These are phyloP conservation scores for Tonatia bakeri DNA, from an alignment of 2,113 vertebrate genomes.

Conservation along the genomic window DNA sequence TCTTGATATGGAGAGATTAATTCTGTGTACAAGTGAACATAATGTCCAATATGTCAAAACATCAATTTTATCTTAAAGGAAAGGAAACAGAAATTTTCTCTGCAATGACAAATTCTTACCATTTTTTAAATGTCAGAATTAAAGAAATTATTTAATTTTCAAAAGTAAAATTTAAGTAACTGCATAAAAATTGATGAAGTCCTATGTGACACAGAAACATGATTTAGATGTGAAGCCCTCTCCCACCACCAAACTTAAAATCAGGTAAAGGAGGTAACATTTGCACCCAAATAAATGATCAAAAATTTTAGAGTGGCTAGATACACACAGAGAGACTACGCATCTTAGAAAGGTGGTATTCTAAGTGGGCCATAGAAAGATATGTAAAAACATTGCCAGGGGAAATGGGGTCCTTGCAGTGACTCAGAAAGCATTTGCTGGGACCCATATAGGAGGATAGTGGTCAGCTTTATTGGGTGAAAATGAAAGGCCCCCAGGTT, in stretches of 20 bases:
- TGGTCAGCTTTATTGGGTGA: background rate
- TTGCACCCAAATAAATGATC: background rate
- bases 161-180: background rate
- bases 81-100: background rate
- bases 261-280: background rate
- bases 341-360: background rate
- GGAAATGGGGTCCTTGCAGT: background rate
- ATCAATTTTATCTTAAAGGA: slow-evolving; percentile 24
- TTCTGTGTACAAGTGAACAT: background rate
- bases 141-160: slow-evolving; percentile 3
- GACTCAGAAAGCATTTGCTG: background rate
- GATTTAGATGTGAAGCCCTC: background rate
- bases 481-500: background rate
- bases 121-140: background rate
- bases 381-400: background rate
- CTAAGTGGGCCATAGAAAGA: background rate
- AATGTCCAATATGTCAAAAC: background rate
- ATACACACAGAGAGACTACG: background rate
- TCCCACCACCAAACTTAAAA: background rate
- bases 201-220: background rate
- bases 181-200: background rate
- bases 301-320: background rate
- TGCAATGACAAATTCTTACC: background rate
- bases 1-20: slow-evolving; percentile 8
- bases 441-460: background rate